phyloP scores from a whole-genome alignment of 2,797 vertebrate genomes.

The Pelochelys cantorii region DNA sequence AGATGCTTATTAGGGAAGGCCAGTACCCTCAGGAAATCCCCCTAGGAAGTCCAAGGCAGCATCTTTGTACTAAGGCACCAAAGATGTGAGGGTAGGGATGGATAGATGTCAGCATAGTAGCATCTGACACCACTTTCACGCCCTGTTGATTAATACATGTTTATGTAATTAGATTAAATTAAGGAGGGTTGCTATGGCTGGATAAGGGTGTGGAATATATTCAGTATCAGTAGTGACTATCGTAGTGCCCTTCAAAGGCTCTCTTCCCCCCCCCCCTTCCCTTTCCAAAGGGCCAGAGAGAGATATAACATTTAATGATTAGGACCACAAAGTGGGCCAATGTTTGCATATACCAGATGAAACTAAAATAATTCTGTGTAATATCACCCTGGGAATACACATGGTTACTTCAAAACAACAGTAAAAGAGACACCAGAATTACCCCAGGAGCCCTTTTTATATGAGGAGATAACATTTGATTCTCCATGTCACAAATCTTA shows the following conservation, averaged over 20 bases:
- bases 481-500: not conserved
- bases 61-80: not conserved
- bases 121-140: not conserved
- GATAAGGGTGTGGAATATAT: fast-evolving
- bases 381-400: not conserved
- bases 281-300: not conserved
- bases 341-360: not conserved
- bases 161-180: not conserved
- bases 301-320: not conserved
- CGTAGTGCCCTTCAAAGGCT: not conserved
- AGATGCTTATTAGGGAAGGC: not conserved
- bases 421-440: not conserved
- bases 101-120: not conserved
- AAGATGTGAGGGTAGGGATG: fast-evolving
- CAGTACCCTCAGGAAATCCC: conserved; percentile 3
- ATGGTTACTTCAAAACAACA: not conserved
- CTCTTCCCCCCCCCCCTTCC: not conserved
- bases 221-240: not conserved
- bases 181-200: not conserved
- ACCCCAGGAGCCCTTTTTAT: not conserved
- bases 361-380: not conserved
- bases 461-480: not conserved
- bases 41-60: not conserved
- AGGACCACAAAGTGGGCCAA: not conserved
- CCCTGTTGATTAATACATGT: not conserved